Base-by-base conservation (phyloP, 2,797 vertebrate genomes). In the Sebastes hopkinsi region DNA sequence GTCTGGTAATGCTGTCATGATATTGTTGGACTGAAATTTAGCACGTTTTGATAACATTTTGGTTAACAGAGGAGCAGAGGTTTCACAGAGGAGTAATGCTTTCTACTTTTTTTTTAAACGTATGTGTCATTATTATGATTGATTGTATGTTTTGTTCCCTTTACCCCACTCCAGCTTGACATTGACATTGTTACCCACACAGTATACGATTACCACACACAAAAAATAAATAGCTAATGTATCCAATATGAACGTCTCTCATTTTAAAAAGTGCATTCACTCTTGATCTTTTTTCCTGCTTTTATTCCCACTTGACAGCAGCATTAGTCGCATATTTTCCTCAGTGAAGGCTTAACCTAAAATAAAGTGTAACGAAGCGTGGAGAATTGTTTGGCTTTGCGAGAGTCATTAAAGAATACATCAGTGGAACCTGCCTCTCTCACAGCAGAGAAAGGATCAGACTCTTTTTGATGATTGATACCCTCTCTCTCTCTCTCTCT, bases 391-490 rank as follows among this genome's bases (percentile, higher is more conserved):
- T 85, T 77, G 52, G 61, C 70, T 80, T 13, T 52, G 67, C 67
- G 42, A 59, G 56, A 67, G 59, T 80, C 74, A 79, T 83, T 75
- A 80, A 72, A 77, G 65, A 81, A 80, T 55, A 74, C 66, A 88
- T 84, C 65, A 74, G 67, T 27, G 10, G 59, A 78, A 50, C 61
- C 32, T 20, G 60, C 27, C 55, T 81, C 52, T 69, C 60, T 67
- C 16, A 2, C 71, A 23, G 62, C 64, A 67, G 34, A 16, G 74
- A 80, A 22, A 30, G 56, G 32, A 87, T 83, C 72, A 61, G 75
- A 70, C 84, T 68, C 27, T 58, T 71, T 71, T 18, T 75, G n/a
- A 75, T 72, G 72, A 85, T 77, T 87, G 76, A 87, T 83, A 56
- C 55, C 69, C 56, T 20, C 25, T 50, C 61, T 52, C 25, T 59